Base-by-base conservation (phyloP, 2,113 vertebrate species). In the Oostethus manadensis region DNA sequence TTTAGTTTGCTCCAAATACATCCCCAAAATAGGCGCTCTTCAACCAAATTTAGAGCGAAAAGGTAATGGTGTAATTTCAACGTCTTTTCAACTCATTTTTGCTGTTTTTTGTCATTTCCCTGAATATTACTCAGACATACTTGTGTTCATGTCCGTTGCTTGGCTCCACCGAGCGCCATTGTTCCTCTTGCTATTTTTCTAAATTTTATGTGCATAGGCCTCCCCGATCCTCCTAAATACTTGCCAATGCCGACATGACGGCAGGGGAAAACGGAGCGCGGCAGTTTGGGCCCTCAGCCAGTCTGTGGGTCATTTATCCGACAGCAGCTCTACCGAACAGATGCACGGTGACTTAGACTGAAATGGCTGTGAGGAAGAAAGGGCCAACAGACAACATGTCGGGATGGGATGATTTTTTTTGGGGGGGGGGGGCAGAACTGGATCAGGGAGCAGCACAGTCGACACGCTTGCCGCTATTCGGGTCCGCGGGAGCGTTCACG, bases 311-410 rank as follows among this genome's bases (percentile, higher is more conserved):
- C 77, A 76, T 71, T 67, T 58, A 60, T 79, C 73, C 73, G 73
- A 60, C 69, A 66, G 82, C 76, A 60, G 80, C 81, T 70, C 74
- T 80, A 65, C 84, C 87, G 86, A 88, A 82, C 84, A 88, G 85
- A 89, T 90, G 85, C 70, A 83, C 71, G 62, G 58, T 83, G 80
- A 81, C 83, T 85, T 83, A 79, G 76, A 79, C 77, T 78, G 69
- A 78, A 79, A 83, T 71, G 72, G 71, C 71, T 48, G 60, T 77
- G 80, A 76, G 48, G 58, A 70, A 62, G 48, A 66, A 48, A 64
- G 62, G 11, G 23, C 7, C 2, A 9, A 53, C 9, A 78, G 77
- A 74, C 58, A 70, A 71, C 65, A 71, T 79, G 47, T 66, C 65
- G 68, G 64, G 68, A 20, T 58, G 66, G 70, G 75, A 69, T 60